Percentiles rank a stretch among this genome's conserved stretches.
Conservation (phyloP, 2,888 invertebrate species). For the Leucania comma region DNA sequence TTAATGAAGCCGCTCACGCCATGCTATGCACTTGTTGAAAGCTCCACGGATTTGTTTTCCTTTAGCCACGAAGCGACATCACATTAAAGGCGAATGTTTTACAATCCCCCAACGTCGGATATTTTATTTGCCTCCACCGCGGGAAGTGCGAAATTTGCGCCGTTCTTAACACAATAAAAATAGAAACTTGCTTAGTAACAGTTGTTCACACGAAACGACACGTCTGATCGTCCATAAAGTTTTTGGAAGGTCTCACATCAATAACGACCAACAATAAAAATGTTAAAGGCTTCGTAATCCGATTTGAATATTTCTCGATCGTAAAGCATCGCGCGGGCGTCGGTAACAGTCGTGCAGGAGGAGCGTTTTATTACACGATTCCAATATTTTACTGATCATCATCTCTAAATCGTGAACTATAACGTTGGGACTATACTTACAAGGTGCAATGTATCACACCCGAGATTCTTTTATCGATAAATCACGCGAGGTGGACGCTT, state of each 20-base stretch:
- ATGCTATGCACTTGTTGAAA: constrained; percentile 67
- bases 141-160: constrained; percentile 82
- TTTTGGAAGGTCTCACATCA: constrained; percentile 67
- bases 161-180: constrained; percentile 71
- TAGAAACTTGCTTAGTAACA: constrained; percentile 67
- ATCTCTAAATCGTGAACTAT: constrained; percentile 80
- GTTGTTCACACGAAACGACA: constrained; percentile 63
- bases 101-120: constrained; percentile 69
- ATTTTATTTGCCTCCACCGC: constrained; percentile 76
- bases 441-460: constrained; percentile 80
- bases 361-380: constrained; percentile 76
- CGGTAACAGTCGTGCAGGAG: constrained; percentile 70
- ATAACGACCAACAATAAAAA: constrained; percentile 72
- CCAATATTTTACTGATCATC: constrained; percentile 82
- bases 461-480: constrained; percentile 77
- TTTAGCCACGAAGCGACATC: constrained; percentile 58
- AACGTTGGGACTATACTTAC: constrained; percentile 73
- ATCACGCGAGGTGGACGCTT: constrained; percentile 79
- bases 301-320: constrained; percentile 77
- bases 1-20: constrained; percentile 70
- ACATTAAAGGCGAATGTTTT: constrained; percentile 75
- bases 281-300: constrained; percentile 73
- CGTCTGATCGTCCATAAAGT: constrained; percentile 49
- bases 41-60: constrained; percentile 73
- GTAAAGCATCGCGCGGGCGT: constrained; percentile 75